These are phyloP conservation scores for Kryptolebias ocellatus DNA, from an alignment of 2,797 vertebrate genomes.

Conservation along the genomic window DNA sequence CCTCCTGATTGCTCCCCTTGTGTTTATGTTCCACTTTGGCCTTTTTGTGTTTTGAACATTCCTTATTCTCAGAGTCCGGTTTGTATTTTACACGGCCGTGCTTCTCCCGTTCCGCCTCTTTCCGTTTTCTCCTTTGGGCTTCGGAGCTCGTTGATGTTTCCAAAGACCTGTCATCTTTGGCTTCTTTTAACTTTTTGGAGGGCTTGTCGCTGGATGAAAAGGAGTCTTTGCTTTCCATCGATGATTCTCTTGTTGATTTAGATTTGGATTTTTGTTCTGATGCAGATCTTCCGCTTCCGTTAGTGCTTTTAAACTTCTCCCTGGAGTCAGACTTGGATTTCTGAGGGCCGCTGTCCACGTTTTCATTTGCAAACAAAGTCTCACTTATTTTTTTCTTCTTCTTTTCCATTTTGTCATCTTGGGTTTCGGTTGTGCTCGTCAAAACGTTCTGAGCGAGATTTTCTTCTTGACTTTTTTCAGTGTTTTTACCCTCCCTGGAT, in stretches of 20 bases:
- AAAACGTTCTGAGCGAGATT: slow-evolving; percentile 8
- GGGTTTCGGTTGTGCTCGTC: slow-evolving; percentile 21
- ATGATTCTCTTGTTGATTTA: slow-evolving; percentile 25
- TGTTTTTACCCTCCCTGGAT: slow-evolving; percentile 4
- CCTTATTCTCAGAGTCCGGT: slow-evolving; percentile 27
- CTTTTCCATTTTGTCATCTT: slow-evolving; percentile 34
- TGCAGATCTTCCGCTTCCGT: slow-evolving; percentile 18
- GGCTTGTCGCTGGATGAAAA: slow-evolving; percentile 28
- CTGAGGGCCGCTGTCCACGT: slow-evolving; percentile 23
- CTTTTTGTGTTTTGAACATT: slow-evolving; percentile 38
- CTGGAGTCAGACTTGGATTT: slow-evolving; percentile 39
- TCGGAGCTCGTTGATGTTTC: slow-evolving; percentile 15
- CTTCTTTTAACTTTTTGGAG: slow-evolving; percentile 21
- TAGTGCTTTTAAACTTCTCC: slow-evolving; percentile 35
- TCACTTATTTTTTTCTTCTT: slow-evolving; percentile 43
- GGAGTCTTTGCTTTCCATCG: slow-evolving; percentile 17
- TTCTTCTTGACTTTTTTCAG: slow-evolving; percentile 22
- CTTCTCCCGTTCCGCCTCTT: slow-evolving; percentile 33
- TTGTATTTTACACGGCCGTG: slow-evolving; percentile 5
- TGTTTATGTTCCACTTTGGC: slow-evolving; percentile 30
- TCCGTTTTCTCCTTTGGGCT: slow-evolving; percentile 38
- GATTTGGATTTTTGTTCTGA: slow-evolving; percentile 43
- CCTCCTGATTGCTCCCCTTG: slow-evolving; percentile 44
- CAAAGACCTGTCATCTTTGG: slow-evolving; percentile 21
- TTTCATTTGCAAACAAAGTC: slow-evolving; percentile 24